Evolutionary conservation across 2,113 vertebrate genomes (phyloP).

Genomic region (Clarias macrocephalus): DNA sequence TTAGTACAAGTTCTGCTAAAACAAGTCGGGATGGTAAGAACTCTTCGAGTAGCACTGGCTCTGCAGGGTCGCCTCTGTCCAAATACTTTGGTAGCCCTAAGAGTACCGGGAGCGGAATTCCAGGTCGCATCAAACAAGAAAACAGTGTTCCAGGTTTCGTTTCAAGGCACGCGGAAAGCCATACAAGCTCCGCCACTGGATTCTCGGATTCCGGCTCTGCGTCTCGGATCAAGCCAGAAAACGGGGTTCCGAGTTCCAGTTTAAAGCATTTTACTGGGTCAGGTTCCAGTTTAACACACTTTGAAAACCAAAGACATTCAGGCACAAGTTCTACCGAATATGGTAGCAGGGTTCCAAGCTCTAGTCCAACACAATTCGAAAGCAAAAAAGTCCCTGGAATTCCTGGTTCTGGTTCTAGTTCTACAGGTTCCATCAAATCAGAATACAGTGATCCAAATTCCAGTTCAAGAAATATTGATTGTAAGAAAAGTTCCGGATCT

Average conservation of each 20-base stretch:
- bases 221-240: background rate
- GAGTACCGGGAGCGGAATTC: background rate
- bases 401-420: background rate
- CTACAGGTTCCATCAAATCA: background rate
- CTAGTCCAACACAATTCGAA: background rate
- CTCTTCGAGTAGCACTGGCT: conserved; percentile 22
- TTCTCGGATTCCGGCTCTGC: background rate
- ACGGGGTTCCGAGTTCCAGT: background rate
- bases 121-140: background rate
- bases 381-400: background rate
- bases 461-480: background rate
- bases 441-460: background rate
- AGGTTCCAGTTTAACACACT: conserved; percentile 15
- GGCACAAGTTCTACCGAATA: background rate
- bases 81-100: conserved; percentile 49
- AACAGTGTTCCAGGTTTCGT: background rate
- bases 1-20: background rate
- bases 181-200: no score
- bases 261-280: conserved; percentile 4
- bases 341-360: background rate
- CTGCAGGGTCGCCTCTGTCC: conserved; percentile 38
- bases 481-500: background rate
- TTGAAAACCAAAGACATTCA: background rate
- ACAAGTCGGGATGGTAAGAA: background rate
- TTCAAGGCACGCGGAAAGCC: background rate